Evolutionary conservation across 1,140 invertebrate genomes (phyloP).

Genomic region (Babylonia areolata): DNA sequence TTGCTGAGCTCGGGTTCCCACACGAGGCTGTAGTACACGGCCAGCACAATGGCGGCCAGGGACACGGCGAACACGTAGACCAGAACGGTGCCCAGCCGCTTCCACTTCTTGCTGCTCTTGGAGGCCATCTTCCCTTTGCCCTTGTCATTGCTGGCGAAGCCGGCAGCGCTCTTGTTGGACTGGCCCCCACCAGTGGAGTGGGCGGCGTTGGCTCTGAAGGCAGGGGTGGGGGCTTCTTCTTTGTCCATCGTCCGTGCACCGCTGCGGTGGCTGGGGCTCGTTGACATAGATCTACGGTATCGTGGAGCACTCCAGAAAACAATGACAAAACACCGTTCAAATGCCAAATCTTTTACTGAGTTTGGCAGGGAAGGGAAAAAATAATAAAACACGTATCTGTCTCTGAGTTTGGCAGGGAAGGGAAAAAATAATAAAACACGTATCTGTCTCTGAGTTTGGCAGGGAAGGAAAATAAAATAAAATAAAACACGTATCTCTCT

Average conservation of each 20-base stretch:
- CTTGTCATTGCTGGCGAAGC: conserved; percentile 58
- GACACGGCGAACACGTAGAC: conserved; percentile 97
- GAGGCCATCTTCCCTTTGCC: conserved; percentile 71
- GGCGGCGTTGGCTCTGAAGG: neutral
- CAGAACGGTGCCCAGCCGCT: conserved; percentile 95
- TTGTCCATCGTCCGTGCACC: neutral
- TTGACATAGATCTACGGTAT: neutral
- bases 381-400: no score
- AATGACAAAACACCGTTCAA: no score
- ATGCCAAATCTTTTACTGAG: no score
- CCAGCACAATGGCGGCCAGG: conserved; percentile 94
- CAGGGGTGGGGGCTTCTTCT: neutral
- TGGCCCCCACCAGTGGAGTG: conserved; percentile 32
- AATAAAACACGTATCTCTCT: no score
- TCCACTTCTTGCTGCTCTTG: conserved; percentile 77
- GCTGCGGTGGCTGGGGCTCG: neutral
- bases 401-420: no score
- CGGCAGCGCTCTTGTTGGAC: conserved; percentile 51
- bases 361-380: no score
- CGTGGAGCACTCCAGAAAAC: no score
- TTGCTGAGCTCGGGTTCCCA: conserved; percentile 86
- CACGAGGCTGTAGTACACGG: conserved; percentile 95
- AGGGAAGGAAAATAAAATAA: no score
- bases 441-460: no score
- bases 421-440: no score